Evolutionary conservation across 2,797 vertebrate species (phyloP), one percentile per base, ranked within the genome.

Genomic region (Mionectes olivaceus): DNA sequence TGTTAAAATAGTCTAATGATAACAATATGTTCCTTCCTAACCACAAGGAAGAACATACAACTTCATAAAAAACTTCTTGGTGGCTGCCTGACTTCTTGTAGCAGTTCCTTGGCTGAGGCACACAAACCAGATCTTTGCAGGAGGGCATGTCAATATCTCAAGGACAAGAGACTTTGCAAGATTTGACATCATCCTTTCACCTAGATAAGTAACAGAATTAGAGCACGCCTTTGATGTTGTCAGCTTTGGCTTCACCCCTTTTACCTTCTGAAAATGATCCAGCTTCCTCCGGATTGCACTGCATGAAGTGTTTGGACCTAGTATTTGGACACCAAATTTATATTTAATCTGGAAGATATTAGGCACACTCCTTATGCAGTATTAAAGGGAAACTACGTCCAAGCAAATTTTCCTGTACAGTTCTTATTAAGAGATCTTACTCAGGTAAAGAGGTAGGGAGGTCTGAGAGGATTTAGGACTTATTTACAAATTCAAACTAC

Each of bases 311-410:
- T 64, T 96, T 93, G 74, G 84, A 93, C 21, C 32, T 83, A 70
- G 79, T 22, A 65, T 77, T 88, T 92, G 83, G 49, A 89, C 74
- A 85, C 28, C 19, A 91, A 94, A 68, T 22, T 86, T 63, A 19
- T 85, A 81, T 94, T 95, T 94, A 84, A 92, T 95, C 89, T 96
- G 92, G 94, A 87, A 94, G 63, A 70, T 76, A 87, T 82, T 92
- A 89, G 87, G 89, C 61, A 82, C 53, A 79, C 27, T 73, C 32
- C 83, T 83, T 37, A 80, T 41, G 33, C 43, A 94, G n/a, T 6
- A n/a, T 13, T 87, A 57, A 47, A 80, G 43, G 24, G 91, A 95
- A 90, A 81, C 1, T 52, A 27, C 60, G 35, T 73, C 60, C 71
- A 85, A 80, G n/a, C 79, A 90, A 82, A 77, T 9, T 68, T 91